phyloP scores from a whole-genome alignment of 2,888 invertebrate species.

The Brachylomia viminalis region DNA sequence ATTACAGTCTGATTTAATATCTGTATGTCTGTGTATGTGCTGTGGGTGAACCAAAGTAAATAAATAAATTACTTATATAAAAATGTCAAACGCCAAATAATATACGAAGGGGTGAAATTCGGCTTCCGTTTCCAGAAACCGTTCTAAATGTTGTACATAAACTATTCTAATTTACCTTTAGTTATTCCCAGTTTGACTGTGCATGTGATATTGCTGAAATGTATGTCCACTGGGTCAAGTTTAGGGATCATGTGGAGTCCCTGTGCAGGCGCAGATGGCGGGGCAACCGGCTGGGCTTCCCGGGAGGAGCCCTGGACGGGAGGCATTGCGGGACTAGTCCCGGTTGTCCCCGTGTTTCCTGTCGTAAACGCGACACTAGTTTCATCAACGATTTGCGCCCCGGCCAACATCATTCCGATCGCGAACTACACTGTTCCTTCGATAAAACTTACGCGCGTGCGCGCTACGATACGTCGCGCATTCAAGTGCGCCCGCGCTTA shows the following conservation, averaged over 20 bases:
- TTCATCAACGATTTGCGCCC: conserved; percentile 84
- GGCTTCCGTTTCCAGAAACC: not conserved
- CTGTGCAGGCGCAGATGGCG: conserved; percentile 42
- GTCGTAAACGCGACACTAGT: conserved; percentile 77
- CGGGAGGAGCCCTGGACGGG: conserved; percentile 55
- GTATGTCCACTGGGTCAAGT: conserved; percentile 92
- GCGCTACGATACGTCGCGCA: conserved; percentile 74
- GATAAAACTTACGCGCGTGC: conserved; percentile 76
- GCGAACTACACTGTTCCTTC: conserved; percentile 66
- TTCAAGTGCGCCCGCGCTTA: conserved; percentile 80
- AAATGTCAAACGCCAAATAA: not conserved
- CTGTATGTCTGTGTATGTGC: no score
- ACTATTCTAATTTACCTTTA: conserved; percentile 90
- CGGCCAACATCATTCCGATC: conserved; percentile 86
- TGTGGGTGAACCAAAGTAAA: no score
- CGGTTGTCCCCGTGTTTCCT: conserved; percentile 26
- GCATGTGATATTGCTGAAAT: conserved; percentile 93
- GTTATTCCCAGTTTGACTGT: conserved; percentile 93
- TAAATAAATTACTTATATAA: no score
- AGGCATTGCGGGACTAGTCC: conserved; percentile 20
- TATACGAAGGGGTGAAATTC: not conserved
- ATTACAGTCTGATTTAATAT: no score
- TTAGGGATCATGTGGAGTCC: conserved; percentile 77
- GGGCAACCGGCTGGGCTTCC: conserved; percentile 45
- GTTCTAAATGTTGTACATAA: not conserved